Percentiles rank a stretch among this genome's conserved stretches.
These are phyloP conservation scores for Aplochiton taeniatus DNA, from an alignment of 2,797 vertebrate genomes.

Conservation along the genomic window DNA sequence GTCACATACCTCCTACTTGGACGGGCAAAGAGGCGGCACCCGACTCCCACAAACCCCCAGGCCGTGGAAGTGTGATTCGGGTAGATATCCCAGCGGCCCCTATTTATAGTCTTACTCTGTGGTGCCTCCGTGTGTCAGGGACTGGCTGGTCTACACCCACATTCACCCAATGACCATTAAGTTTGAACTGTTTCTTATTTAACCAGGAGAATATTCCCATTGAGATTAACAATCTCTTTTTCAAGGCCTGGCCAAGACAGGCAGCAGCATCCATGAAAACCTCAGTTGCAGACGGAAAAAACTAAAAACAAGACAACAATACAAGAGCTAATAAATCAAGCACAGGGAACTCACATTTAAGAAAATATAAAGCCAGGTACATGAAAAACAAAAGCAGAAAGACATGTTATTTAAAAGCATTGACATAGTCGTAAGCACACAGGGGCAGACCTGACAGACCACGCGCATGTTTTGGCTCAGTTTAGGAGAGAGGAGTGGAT, in stretches of 20 bases:
- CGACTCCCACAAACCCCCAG: slow-evolving; percentile 17
- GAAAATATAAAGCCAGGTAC: too few species aligned
- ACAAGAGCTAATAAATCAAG: too few species aligned
- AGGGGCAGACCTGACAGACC: slow-evolving; percentile 48
- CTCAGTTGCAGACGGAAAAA: too few species aligned
- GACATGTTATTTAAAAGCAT: too few species aligned
- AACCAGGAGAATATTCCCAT: too few species aligned
- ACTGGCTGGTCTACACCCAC: neutral
- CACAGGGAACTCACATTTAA: too few species aligned
- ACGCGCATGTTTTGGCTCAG: slow-evolving; percentile 55
- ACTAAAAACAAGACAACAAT: too few species aligned
- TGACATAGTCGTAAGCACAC: slow-evolving; percentile 54
- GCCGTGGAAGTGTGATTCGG: slow-evolving; percentile 49
- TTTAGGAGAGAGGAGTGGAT: slow-evolving; percentile 41
- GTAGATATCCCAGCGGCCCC: slow-evolving; percentile 44
- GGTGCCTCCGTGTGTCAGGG: slow-evolving; percentile 28
- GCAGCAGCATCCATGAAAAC: too few species aligned
- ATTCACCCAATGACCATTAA: slow-evolving; percentile 17
- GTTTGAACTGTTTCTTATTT: slow-evolving; percentile 32
- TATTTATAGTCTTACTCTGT: slow-evolving; percentile 55
- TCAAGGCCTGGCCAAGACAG: too few species aligned
- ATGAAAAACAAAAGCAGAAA: too few species aligned
- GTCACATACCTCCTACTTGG: neutral
- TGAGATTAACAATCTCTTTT: too few species aligned
- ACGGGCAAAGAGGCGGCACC: neutral